phyloP scores from a whole-genome alignment of 1,140 invertebrate genomes.

The Plectrocnemia conspersa region DNA sequence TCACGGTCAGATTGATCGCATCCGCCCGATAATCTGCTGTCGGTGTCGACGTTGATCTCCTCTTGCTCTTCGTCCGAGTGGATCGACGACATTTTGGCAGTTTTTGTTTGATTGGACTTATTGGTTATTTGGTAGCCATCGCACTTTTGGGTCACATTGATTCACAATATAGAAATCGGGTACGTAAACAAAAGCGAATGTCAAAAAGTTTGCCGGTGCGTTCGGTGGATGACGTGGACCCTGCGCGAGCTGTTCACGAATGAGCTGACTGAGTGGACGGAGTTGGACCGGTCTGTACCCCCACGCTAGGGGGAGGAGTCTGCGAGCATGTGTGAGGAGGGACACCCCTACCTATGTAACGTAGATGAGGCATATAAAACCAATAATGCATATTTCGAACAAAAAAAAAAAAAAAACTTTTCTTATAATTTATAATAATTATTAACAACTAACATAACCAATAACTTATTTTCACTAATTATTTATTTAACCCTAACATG shows the following conservation, averaged over 20 bases:
- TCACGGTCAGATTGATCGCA: conserved; percentile 48
- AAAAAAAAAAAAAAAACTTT: too few species aligned
- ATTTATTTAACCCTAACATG: too few species aligned
- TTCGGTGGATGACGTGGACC: background rate
- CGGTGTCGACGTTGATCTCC: conserved; percentile 59
- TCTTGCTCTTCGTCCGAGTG: conserved; percentile 57
- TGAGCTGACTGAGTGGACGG: background rate
- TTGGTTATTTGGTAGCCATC: background rate
- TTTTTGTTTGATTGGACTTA: background rate
- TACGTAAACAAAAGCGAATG: background rate
- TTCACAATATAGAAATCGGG: background rate
- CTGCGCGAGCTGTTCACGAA: conserved; percentile 8
- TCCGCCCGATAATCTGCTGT: conserved; percentile 55
- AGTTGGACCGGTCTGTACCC: background rate
- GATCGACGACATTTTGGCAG: conserved; percentile 45
- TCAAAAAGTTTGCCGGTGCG: background rate
- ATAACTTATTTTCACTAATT: too few species aligned
- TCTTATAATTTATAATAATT: too few species aligned
- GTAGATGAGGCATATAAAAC: too few species aligned
- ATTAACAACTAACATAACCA: too few species aligned
- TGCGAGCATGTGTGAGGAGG: background rate
- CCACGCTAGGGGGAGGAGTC: background rate
- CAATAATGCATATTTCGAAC: too few species aligned
- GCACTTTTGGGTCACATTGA: background rate
- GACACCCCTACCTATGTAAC: background rate